These are phyloP conservation scores for Poeciliopsis retropinna DNA, from an alignment of 2,113 vertebrate genomes.

Conservation along the genomic window DNA sequence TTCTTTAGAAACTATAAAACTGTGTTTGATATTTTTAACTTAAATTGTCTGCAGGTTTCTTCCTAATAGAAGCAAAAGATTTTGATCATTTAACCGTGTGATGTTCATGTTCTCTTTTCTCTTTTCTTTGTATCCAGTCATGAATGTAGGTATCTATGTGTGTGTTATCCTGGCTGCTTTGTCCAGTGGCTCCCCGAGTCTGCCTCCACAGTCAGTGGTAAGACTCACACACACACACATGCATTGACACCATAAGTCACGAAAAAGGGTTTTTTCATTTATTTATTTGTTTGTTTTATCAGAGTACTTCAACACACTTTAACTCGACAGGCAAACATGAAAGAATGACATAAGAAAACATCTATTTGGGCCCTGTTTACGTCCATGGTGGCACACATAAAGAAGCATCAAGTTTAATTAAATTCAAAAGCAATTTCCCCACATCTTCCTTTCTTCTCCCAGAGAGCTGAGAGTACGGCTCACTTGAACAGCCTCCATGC, in stretches of 20 bases:
- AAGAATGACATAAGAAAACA: too few relatives aligned
- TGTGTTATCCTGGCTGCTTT: constrained; percentile 78
- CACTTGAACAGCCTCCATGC: constrained; percentile 40
- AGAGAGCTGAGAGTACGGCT: constrained; percentile 45
- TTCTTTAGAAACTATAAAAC: background rate
- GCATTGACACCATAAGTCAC: background rate
- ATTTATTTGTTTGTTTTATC: too few relatives aligned
- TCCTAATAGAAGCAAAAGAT: background rate
- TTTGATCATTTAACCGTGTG: background rate
- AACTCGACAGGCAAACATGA: too few relatives aligned
- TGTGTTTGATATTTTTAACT: constrained; percentile 22
- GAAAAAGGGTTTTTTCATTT: too few relatives aligned
- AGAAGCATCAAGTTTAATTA: background rate
- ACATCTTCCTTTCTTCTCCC: background rate
- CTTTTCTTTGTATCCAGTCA: constrained; percentile 57
- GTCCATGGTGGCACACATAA: background rate
- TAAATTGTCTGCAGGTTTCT: background rate
- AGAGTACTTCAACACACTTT: too few relatives aligned
- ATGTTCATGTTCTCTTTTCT: background rate
- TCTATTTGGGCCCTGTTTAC: too few relatives aligned
- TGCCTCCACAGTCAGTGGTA: constrained; percentile 63
- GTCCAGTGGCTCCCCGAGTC: constrained; percentile 70
- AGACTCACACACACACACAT: constrained; percentile 20
- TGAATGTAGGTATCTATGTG: constrained; percentile 79
- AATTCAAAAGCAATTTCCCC: background rate